A percentile compares a stretch with the other conserved stretches of the same genome.
Conservation (phyloP, 2,113 vertebrate species). For the Leiothrix lutea region DNA sequence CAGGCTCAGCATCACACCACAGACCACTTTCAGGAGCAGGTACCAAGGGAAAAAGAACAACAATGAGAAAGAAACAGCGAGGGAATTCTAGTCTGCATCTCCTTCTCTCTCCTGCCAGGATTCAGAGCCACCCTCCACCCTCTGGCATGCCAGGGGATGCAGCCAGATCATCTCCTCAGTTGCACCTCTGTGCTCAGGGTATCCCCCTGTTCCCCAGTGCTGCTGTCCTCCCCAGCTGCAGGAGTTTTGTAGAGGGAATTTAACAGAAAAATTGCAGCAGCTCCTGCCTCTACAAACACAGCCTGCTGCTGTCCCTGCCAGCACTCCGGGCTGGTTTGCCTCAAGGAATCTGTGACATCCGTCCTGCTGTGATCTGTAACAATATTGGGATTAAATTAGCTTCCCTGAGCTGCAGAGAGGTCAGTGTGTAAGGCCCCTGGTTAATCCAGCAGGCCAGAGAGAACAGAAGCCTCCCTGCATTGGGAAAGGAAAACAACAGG, state of each 20-base stretch:
- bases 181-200: background rate
- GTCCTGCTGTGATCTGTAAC: slow-evolving; percentile 55
- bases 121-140: background rate
- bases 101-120: background rate
- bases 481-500: slow-evolving; percentile 65
- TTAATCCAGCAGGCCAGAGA: slow-evolving; percentile 60
- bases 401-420: slow-evolving; percentile 59
- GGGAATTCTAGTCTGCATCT: background rate
- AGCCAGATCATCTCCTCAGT: background rate
- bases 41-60: background rate
- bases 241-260: background rate
- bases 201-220: background rate
- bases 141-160: background rate
- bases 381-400: slow-evolving; percentile 67
- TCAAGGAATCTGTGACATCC: slow-evolving; percentile 55
- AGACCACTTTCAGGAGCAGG: background rate
- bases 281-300: background rate
- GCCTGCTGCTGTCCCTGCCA: background rate
- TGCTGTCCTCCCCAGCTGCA: background rate
- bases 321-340: slow-evolving; percentile 4
- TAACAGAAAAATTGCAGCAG: background rate
- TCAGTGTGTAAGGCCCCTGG: slow-evolving; percentile 45
- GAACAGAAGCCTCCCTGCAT: slow-evolving; percentile 61
- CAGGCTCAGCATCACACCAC: background rate
- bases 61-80: accelerated